Conservation (phyloP, 2,888 invertebrate species). For the Furcula furcula region DNA sequence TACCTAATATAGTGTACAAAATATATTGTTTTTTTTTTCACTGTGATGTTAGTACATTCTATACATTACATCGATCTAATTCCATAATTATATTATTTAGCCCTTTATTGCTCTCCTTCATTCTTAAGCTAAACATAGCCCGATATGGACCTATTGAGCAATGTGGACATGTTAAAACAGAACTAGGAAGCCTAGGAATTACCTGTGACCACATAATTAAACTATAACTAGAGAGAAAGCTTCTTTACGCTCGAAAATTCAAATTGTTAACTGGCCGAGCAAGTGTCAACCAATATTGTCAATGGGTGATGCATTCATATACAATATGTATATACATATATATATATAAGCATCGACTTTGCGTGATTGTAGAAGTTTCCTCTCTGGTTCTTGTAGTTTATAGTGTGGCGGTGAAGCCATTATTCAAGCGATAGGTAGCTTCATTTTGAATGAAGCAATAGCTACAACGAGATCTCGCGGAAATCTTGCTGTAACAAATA, state of each 20-base stretch:
- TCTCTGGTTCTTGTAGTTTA: too few species aligned
- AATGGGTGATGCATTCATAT: too few species aligned
- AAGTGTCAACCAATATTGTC: too few species aligned
- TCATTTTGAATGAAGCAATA: slow-evolving; percentile 21
- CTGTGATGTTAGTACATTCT: slow-evolving; percentile 56
- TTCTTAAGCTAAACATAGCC: slow-evolving; percentile 69
- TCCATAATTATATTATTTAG: slow-evolving; percentile 52
- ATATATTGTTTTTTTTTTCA: slow-evolving; percentile 46
- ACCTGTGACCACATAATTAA: slow-evolving; percentile 31
- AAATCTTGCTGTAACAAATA: too few species aligned
- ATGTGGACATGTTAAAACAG: slow-evolving; percentile 70
- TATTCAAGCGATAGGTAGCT: slow-evolving; percentile 8
- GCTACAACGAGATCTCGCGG: slow-evolving; percentile 5
- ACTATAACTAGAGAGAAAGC: too few species aligned
- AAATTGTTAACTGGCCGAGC: too few species aligned
- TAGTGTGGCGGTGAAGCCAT: too few species aligned
- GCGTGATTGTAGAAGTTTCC: too few species aligned
- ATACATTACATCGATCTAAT: too few species aligned
- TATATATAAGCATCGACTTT: too few species aligned
- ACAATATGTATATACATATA: too few species aligned
- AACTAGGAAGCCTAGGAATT: slow-evolving; percentile 49
- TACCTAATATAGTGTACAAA: slow-evolving; percentile 46
- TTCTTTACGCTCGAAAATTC: too few species aligned
- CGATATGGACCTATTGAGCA: slow-evolving; percentile 73
- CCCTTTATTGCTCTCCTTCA: slow-evolving; percentile 71